phyloP scores from a whole-genome alignment of 2,113 vertebrate species.

The Heterotilapia buettikoferi region DNA sequence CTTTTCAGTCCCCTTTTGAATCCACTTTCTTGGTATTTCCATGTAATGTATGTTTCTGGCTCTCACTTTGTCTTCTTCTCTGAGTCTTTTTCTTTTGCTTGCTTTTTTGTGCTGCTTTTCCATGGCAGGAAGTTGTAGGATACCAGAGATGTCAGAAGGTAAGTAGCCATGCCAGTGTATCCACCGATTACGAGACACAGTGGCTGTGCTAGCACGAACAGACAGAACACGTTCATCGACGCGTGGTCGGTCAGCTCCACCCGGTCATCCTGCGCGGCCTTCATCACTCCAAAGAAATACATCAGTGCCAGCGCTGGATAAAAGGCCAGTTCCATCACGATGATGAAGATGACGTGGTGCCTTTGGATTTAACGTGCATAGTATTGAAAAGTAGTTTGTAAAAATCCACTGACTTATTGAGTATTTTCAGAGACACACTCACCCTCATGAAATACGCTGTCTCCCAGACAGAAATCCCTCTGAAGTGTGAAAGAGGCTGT shows the following conservation, averaged over 20 bases:
- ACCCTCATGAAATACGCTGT: slow-evolving; percentile 3
- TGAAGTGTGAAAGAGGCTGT: not conserved
- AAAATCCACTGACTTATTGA: not conserved
- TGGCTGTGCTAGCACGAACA: slow-evolving; percentile 77
- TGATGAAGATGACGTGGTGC: not conserved
- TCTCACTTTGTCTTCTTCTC: slow-evolving; percentile 54
- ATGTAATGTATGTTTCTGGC: not conserved
- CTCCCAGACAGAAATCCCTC: not conserved
- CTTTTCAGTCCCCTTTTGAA: not conserved
- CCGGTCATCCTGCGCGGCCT: slow-evolving; percentile 50
- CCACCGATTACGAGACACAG: slow-evolving; percentile 70
- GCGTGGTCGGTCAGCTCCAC: slow-evolving; percentile 71
- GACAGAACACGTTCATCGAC: slow-evolving; percentile 75
- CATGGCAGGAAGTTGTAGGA: slow-evolving; percentile 77
- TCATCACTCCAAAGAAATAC: slow-evolving; percentile 75
- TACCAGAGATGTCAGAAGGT: slow-evolving; percentile 63
- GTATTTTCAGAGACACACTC: slow-evolving; percentile 20
- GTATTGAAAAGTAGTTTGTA: not conserved
- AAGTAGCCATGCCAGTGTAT: slow-evolving; percentile 73
- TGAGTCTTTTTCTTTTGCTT: slow-evolving; percentile 7
- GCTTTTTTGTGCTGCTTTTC: slow-evolving; percentile 2
- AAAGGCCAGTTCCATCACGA: slow-evolving; percentile 68
- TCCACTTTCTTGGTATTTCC: not conserved
- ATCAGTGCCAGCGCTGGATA: slow-evolving; percentile 73
- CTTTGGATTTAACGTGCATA: not conserved